These are phyloP conservation scores for Drosophila kanekoi DNA, from an alignment of 2,888 invertebrate genomes.

Conservation along the genomic window DNA sequence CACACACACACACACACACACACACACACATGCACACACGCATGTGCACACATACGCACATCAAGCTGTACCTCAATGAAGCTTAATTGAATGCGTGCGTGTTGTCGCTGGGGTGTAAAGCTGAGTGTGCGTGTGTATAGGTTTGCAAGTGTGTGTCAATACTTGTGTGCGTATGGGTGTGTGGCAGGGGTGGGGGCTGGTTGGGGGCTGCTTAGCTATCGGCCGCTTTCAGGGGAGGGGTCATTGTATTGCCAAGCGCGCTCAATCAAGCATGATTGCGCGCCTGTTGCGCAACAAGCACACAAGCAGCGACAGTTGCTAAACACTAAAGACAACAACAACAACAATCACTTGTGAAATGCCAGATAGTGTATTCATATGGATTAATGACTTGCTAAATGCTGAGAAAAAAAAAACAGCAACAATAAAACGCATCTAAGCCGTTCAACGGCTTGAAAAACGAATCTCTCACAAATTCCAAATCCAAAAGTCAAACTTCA, in stretches of 20 bases:
- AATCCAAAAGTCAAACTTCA: not conserved
- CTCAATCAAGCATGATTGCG: slow-evolving; percentile 60
- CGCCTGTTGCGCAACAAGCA: slow-evolving; percentile 53
- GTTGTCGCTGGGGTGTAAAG: not conserved
- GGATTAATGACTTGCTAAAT: slow-evolving; percentile 65
- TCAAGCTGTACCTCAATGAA: slow-evolving; percentile 73
- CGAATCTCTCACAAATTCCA: not conserved
- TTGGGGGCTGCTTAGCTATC: not conserved
- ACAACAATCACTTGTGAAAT: slow-evolving; percentile 49
- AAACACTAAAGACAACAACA: slow-evolving; percentile 35
- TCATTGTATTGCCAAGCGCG: slow-evolving; percentile 59
- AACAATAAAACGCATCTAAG: slow-evolving; percentile 13
- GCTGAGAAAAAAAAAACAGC: slow-evolving; percentile 24
- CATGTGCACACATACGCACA: slow-evolving; percentile 51
- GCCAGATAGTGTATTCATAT: slow-evolving; percentile 35
- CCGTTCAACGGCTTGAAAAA: slow-evolving; percentile 5
- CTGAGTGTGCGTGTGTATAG: not conserved
- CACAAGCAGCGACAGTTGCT: slow-evolving; percentile 31
- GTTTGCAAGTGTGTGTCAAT: not conserved
- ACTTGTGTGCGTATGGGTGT: not conserved
- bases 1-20: slow-evolving; percentile 48
- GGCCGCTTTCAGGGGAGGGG: slow-evolving; percentile 19
- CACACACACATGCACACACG: slow-evolving; percentile 6
- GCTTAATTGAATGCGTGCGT: slow-evolving; percentile 79
- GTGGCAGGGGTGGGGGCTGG: not conserved